Percentiles rank a stretch among this genome's conserved stretches.
Conservation (phyloP, 1,140 invertebrate genomes). For the Triops longicaudatus region DNA sequence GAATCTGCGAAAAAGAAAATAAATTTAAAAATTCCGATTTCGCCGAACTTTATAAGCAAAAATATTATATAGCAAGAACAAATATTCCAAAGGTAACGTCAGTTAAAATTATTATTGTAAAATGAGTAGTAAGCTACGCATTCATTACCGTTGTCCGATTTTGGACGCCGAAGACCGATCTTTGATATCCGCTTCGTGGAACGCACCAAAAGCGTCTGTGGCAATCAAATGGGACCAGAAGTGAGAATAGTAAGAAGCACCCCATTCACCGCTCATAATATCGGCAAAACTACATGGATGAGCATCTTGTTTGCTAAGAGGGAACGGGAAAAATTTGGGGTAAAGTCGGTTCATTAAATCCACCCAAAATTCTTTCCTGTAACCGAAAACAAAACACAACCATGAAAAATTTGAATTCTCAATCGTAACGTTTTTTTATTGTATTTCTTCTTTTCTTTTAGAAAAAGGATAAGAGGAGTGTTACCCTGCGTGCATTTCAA, state of each 20-base stretch:
- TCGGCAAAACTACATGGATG: constrained; percentile 69
- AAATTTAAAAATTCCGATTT: constrained; percentile 17
- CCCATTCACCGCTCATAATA: constrained; percentile 61
- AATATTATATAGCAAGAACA: constrained; percentile 41
- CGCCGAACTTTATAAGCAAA: constrained; percentile 30
- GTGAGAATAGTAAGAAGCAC: constrained; percentile 63
- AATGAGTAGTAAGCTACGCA: constrained; percentile 22
- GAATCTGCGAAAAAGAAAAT: constrained; percentile 49
- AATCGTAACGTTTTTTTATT: no score
- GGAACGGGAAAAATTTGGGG: constrained; percentile 63
- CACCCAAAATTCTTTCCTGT: constrained; percentile 62
- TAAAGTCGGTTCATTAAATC: constrained; percentile 64
- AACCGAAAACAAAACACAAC: constrained; percentile 31
- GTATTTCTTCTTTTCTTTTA: background rate
- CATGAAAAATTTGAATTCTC: background rate
- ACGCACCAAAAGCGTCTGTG: constrained; percentile 77
- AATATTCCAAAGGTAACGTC: constrained; percentile 34
- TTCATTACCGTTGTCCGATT: constrained; percentile 30
- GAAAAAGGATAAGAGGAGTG: constrained; percentile 29
- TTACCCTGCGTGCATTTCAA: constrained; percentile 66
- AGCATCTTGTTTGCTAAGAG: constrained; percentile 62
- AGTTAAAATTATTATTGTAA: constrained; percentile 20
- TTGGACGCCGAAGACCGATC: constrained; percentile 30
- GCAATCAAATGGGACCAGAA: constrained; percentile 79
- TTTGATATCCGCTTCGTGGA: constrained; percentile 53